Evolutionary conservation across 2,113 vertebrate species (phyloP).

Genomic region (Craseonycteris thonglongyai): DNA sequence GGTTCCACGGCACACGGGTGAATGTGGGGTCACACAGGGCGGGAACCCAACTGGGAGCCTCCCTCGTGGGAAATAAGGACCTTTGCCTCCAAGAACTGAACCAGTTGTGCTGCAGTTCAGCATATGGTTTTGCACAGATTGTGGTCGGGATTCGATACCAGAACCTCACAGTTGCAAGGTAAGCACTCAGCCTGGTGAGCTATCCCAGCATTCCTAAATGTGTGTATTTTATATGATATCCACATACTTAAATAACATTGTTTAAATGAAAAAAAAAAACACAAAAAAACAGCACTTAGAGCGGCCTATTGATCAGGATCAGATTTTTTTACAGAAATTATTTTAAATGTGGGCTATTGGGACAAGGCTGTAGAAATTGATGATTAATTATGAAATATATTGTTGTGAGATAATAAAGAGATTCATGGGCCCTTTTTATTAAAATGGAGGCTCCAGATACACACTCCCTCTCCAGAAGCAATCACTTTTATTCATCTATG

Average conservation of each 20-base stretch:
- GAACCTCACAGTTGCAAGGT: no score
- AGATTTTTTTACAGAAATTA: neutral
- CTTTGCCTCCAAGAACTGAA: no score
- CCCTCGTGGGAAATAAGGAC: no score
- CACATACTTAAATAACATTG: neutral
- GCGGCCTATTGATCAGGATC: neutral
- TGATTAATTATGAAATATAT: constrained; percentile 30
- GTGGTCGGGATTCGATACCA: no score
- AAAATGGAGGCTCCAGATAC: neutral
- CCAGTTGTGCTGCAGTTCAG: no score
- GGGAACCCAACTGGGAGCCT: no score
- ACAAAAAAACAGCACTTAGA: neutral
- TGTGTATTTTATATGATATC: neutral
- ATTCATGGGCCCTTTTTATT: constrained; percentile 1
- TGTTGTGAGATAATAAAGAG: constrained; percentile 7
- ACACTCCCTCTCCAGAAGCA: neutral
- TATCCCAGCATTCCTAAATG: no score
- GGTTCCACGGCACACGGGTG: no score
- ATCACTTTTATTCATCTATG: neutral
- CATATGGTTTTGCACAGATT: no score
- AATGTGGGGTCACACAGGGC: no score
- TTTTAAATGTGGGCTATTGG: neutral
- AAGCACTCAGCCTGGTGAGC: no score
- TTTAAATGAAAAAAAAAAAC: neutral
- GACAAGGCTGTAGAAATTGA: neutral